Evolutionary conservation across 2,888 invertebrate genomes (phyloP).

Genomic region (Ligdia adustata): DNA sequence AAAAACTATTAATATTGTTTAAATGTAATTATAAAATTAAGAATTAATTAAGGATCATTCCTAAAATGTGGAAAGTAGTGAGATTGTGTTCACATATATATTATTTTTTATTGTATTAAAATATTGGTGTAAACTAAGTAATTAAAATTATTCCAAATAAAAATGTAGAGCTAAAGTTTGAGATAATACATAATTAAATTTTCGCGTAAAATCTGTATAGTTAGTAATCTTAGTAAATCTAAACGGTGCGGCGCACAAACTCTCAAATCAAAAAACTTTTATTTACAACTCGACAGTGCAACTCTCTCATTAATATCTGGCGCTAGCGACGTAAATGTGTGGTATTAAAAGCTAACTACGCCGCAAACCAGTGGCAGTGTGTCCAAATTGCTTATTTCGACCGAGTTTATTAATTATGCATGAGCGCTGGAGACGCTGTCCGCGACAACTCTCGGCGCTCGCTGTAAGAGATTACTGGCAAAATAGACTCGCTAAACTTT

Average conservation of each 20-base stretch:
- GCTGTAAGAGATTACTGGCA: conserved; percentile 54
- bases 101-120: no score
- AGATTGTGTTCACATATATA: no score
- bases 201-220: no score
- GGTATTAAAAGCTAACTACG: conserved; percentile 68
- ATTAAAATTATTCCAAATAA: no score
- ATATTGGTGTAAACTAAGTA: no score
- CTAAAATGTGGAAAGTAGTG: no score
- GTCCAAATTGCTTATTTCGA: conserved; percentile 79
- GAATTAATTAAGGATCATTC: no score
- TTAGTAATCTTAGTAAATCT: no score
- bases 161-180: no score
- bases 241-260: no score
- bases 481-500: conserved; percentile 47
- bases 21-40: conserved; percentile 19
- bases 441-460: conserved; percentile 51
- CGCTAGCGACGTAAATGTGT: conserved; percentile 53
- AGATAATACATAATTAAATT: no score
- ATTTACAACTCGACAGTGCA: conserved; percentile 6
- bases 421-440: conserved; percentile 55
- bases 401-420: conserved; percentile 75
- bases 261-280: conserved; percentile 12
- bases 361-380: conserved; percentile 72
- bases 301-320: conserved; percentile 33
- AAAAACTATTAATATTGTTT: no score